Base-by-base conservation (phyloP, 2,113 vertebrate species). In the Urocolius indicus region DNA sequence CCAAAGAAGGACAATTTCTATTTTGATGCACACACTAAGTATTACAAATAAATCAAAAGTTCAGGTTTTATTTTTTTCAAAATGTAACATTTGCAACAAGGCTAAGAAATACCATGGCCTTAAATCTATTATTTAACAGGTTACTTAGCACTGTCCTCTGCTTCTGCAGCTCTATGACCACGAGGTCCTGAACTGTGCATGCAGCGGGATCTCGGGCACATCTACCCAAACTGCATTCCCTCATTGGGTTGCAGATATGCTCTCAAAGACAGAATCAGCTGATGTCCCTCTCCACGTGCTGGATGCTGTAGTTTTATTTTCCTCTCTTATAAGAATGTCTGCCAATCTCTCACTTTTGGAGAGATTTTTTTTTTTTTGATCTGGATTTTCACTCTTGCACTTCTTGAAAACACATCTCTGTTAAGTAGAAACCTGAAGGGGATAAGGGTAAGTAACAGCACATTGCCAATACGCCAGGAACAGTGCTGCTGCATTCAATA, bases 321-420 rank as follows among this genome's bases (percentile, higher is more conserved):
- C 27, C 22, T 94, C 52, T 94, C 30, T 57, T 78, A 59, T 67
- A 89, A 72, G 36, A 94, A 69, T n/a, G 30, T 38, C 90, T 79
- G 38, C 38, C 9, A 41, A 12, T 41, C 38, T 41, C 38, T 41
- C 38, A 41, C 38, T 41, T 41, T 41, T 41, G 38, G 9, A 10
- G 38, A 41, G 38, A 41, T 41, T 41, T 41, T 41, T 41, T 41
- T 41, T 41, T 41, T 41, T 41, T 46, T 90, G 66, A 38, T 46
- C 62, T 38, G 69, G 43, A 87, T 84, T 89, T 89, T 76, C 72
- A 66, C 17, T 73, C 66, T 58, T 48, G 22, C 21, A 8, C 17
- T 69, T 96, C 90, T 75, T 67, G 59, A 43, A 90, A 91, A 76
- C 13, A 26, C 7, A 49, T 59, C 74, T 88, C 90, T 80, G 61